A percentile compares a stretch with the other conserved stretches of the same genome.
Conservation (phyloP, 2,888 invertebrate species). For the Tetragnatha montana region DNA sequence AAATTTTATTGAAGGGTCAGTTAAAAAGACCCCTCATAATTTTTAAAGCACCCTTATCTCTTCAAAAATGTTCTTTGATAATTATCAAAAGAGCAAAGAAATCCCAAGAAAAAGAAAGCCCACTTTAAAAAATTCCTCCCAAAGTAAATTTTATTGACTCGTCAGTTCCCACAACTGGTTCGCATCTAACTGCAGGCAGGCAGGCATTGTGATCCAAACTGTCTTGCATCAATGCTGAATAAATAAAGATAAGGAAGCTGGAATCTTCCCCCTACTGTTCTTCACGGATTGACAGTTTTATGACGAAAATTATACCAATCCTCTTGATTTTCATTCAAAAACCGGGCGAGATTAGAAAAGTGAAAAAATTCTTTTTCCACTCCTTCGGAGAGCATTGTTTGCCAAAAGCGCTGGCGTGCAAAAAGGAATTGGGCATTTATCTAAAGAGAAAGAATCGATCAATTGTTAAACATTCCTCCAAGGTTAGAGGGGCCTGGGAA, state of each 20-base stretch:
- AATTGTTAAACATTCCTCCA: constrained; percentile 62
- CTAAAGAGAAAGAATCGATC: constrained; percentile 61
- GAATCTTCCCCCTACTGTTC: background rate
- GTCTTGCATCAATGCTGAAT: background rate
- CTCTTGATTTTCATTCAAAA: constrained; percentile 36
- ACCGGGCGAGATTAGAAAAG: constrained; percentile 32
- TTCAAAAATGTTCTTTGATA: no score
- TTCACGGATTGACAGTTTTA: constrained; percentile 24
- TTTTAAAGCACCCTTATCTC: no score
- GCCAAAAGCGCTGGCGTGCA: background rate
- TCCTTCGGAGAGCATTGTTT: constrained; percentile 54
- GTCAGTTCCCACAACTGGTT: no score
- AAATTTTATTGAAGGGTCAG: no score
- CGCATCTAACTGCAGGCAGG: no score
- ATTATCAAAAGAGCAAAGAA: no score
- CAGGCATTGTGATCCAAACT: background rate
- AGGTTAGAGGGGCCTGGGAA: constrained; percentile 48
- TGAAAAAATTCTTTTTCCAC: constrained; percentile 33
- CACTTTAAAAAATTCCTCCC: no score
- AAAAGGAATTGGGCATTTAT: constrained; percentile 50
- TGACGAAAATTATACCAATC: constrained; percentile 34
- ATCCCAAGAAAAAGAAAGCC: no score
- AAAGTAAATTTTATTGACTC: no score
- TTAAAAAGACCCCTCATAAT: no score
- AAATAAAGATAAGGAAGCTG: constrained; percentile 16